These are phyloP conservation scores for Camelus dromedarius DNA, from an alignment of 2,113 vertebrate genomes.

Conservation along the genomic window DNA sequence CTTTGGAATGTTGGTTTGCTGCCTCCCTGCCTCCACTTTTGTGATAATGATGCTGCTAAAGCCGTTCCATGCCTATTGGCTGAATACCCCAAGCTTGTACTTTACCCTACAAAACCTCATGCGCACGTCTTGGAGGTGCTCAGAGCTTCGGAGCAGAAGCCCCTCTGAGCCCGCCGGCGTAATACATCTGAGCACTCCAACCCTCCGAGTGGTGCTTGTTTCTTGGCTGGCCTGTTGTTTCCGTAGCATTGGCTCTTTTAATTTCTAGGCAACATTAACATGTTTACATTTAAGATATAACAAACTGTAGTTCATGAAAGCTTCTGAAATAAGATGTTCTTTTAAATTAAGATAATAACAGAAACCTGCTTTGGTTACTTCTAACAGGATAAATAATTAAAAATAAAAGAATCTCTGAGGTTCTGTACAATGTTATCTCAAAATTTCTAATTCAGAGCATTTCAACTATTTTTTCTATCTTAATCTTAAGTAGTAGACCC, in stretches of 20 bases:
- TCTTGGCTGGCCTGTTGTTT: too few relatives aligned
- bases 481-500: constrained; percentile 34
- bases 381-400: not conserved
- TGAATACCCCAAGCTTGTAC: too few relatives aligned
- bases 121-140: too few relatives aligned
- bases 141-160: too few relatives aligned
- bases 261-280: not conserved
- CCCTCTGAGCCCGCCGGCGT: too few relatives aligned
- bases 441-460: constrained; percentile 28
- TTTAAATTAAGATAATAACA: not conserved
- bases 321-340: not conserved
- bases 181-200: too few relatives aligned
- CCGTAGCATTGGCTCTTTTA: not conserved
- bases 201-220: too few relatives aligned
- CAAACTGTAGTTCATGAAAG: not conserved
- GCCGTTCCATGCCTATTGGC: too few relatives aligned
- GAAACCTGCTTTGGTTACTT: not conserved
- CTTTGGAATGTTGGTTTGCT: too few relatives aligned
- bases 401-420: not conserved
- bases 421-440: not conserved
- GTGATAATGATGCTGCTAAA: too few relatives aligned
- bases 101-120: too few relatives aligned
- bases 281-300: not conserved
- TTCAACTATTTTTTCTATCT: not conserved
- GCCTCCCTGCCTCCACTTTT: too few relatives aligned